Conservation (phyloP, 2,797 vertebrate genomes). For the Pseudomugil tenellus region DNA sequence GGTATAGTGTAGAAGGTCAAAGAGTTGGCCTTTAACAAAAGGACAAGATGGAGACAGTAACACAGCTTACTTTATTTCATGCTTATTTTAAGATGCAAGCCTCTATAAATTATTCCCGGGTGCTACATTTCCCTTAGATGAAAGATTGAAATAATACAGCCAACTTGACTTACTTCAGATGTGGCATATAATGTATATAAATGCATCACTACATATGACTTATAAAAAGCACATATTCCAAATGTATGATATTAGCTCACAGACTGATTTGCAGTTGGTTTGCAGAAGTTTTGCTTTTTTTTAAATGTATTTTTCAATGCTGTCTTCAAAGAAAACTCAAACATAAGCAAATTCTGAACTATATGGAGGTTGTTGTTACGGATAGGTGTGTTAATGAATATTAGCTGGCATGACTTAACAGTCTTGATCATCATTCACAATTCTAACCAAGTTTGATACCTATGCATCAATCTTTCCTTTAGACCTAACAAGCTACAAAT, state of each 20-base stretch:
- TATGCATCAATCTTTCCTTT: conserved; percentile 29
- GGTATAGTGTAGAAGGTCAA: conserved; percentile 9
- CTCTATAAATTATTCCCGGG: conserved; percentile 30
- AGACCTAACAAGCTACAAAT: conserved; percentile 34
- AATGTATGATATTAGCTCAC: conserved; percentile 14
- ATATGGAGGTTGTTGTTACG: conserved; percentile 10
- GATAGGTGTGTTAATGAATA: conserved; percentile 20
- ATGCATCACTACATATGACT: not conserved
- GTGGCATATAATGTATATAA: not conserved
- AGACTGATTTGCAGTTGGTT: conserved; percentile 12
- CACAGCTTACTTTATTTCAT: conserved; percentile 54
- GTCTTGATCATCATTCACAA: conserved; percentile 37
- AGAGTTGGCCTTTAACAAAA: conserved; percentile 12
- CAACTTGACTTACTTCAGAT: conserved; percentile 3
- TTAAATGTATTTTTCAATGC: conserved; percentile 25
- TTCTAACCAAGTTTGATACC: conserved; percentile 44
- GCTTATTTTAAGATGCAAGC: conserved; percentile 55
- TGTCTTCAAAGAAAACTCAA: conserved; percentile 25
- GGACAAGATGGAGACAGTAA: conserved; percentile 27
- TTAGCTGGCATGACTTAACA: conserved; percentile 24
- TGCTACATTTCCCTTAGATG: not conserved
- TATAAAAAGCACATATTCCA: not conserved
- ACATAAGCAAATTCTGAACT: conserved; percentile 7
- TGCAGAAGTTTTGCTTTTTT: conserved; percentile 13
- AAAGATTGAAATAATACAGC: not conserved